Percentiles rank a stretch among this genome's conserved stretches.
Conservation (phyloP, 2,113 vertebrate species). For the Martes martes region DNA sequence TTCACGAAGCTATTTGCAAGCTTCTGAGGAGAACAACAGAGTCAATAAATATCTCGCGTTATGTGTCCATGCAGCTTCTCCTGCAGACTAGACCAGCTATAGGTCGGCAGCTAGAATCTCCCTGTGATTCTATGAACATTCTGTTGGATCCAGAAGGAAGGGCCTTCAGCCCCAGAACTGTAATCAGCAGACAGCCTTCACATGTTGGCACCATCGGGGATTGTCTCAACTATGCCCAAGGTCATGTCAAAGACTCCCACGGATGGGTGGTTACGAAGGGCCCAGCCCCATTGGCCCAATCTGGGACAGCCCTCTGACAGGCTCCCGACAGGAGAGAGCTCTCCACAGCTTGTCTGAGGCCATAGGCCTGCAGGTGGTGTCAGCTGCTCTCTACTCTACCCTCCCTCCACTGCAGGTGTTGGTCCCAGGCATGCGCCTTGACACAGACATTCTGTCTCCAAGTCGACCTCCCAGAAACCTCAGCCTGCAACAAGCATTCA, state of each 20-base stretch:
- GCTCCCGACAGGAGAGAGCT: neutral
- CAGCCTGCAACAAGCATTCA: neutral
- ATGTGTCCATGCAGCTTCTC: neutral
- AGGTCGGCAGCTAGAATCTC: neutral
- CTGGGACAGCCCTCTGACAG: neutral
- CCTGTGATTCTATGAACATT: neutral
- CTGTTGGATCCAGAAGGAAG: neutral
- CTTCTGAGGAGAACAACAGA: slow-evolving; percentile 1
- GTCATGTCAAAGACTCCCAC: neutral
- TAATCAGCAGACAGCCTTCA: neutral
- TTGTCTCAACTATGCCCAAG: neutral
- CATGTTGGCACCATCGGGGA: neutral
- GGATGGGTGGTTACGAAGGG: neutral
- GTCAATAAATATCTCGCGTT: neutral
- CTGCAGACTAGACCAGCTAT: neutral
- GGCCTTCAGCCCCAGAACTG: neutral
- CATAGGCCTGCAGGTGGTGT: neutral
- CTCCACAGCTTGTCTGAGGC: neutral
- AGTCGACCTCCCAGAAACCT: neutral
- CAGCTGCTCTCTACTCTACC: neutral
- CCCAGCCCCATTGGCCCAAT: neutral
- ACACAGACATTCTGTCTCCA: neutral
- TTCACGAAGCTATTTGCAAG: neutral
- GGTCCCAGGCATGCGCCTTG: neutral
- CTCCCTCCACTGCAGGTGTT: neutral